These are phyloP conservation scores for Antigone vipio DNA, from an alignment of 2,113 vertebrate species.

Conservation along the genomic window DNA sequence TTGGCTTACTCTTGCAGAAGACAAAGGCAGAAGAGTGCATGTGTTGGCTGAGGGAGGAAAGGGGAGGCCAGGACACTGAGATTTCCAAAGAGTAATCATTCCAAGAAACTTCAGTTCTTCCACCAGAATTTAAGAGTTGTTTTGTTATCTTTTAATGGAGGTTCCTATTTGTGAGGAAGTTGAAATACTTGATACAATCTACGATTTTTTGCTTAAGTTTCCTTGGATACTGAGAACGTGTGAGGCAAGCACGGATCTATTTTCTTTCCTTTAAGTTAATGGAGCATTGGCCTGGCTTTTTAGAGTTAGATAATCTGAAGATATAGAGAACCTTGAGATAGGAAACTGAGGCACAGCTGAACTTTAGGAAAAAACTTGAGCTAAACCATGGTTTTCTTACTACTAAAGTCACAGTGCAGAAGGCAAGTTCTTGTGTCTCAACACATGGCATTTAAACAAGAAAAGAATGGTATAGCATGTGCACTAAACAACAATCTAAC, in stretches of 20 bases:
- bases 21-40: neutral
- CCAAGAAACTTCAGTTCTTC: neutral
- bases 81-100: neutral
- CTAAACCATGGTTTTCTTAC: neutral
- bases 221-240: neutral
- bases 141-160: neutral
- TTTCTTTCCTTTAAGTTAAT: neutral
- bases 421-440: neutral
- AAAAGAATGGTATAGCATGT: neutral
- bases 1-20: neutral
- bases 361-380: neutral
- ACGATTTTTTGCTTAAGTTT: neutral
- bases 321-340: neutral
- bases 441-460: conserved; percentile 10
- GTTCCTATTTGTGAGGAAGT: neutral
- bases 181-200: neutral
- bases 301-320: neutral
- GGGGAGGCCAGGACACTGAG: neutral
- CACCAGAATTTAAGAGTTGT: neutral
- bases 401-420: neutral
- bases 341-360: neutral
- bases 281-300: neutral
- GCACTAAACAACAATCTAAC: conserved; percentile 9
- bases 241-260: neutral
- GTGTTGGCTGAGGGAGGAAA: neutral